Conservation (phyloP, 2,113 vertebrate genomes). For the Tragelaphus strepsiceros region DNA sequence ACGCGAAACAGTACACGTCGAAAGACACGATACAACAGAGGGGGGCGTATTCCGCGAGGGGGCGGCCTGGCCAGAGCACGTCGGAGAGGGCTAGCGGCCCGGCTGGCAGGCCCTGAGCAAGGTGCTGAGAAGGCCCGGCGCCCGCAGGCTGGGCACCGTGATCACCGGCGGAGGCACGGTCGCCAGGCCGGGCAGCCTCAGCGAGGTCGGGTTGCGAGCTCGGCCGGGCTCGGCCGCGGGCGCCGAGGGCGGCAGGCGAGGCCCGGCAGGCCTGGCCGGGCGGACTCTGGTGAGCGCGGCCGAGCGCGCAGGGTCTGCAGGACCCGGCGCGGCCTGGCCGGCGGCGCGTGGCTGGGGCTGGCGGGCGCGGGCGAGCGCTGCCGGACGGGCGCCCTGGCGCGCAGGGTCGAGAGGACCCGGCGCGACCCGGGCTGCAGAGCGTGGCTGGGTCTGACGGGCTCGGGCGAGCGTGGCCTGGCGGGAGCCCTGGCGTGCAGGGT, state of each 20-base stretch:
- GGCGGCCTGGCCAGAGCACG: background rate
- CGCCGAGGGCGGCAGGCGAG: constrained; percentile 1
- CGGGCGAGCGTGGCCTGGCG: background rate
- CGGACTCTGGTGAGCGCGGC: background rate
- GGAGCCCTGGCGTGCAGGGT: background rate
- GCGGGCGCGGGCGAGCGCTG: constrained; percentile 14
- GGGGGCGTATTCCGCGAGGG: background rate
- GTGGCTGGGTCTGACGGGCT: background rate
- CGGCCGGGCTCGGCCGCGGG: background rate
- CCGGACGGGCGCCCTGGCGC: background rate
- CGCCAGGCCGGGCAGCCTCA: background rate
- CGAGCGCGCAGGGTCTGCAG: background rate
- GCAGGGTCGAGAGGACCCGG: constrained; percentile 24
- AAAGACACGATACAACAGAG: background rate
- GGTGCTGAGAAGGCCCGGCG: background rate
- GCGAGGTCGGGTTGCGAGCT: background rate
- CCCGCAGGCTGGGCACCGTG: background rate
- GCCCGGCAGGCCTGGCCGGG: background rate
- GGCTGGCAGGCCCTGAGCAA: background rate
- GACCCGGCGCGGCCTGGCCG: background rate
- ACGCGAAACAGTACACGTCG: background rate
- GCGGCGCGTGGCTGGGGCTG: background rate
- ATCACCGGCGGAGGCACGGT: background rate
- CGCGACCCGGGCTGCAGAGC: background rate
- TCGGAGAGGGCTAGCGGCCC: background rate